Evolutionary conservation across 2,797 vertebrate genomes (phyloP), one percentile per base, ranked within the genome.

Genomic region (Dallia pectoralis): DNA sequence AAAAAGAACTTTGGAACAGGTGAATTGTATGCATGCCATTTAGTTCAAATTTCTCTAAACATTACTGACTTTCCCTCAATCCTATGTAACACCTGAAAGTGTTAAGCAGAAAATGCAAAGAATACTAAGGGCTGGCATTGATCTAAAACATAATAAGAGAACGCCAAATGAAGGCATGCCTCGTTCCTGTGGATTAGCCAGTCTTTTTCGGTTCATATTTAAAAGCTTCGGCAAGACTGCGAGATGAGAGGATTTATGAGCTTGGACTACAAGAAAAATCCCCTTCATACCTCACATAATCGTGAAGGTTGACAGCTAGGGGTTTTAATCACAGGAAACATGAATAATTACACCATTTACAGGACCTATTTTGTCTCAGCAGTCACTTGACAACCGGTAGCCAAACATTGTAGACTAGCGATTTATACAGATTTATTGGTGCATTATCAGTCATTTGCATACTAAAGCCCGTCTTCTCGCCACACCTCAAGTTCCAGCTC

Each of bases 41-140:
- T 49, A 30, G 73, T 22, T 16, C 2, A n/a, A 5, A n/a, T 32
- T 51, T 19, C 47, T 63, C 16, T 67, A 18, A 71, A 67, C 59
- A 66, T 65, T 40, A 22, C 25, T 25, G 47, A 29, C 27, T 61
- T 19, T 49, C 19, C 32, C 59, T 47, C 56, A 67, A 61, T 67
- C 78, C 62, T 51, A 68, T 71, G 63, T 70, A 72, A 70, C 33
- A 44, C 73, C 65, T 40, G 64, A 69, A 47, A 80, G 73, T 56
- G 63, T 67, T 67, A 74, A 80, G 75, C 61, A 27, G 65, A 76
- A 70, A 77, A 84, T 82, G 75, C 56, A 70, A 74, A 76, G 73
- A 80, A 70, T 56, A 36, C 74, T 49, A 49, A 59, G 67, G 44
- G 66, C 79, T 78, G 78, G 81, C 75, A 61, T 30, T 1, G 36